These are phyloP conservation scores for Phylloscopus trochilus DNA, from an alignment of 2,113 vertebrate genomes.

Conservation along the genomic window DNA sequence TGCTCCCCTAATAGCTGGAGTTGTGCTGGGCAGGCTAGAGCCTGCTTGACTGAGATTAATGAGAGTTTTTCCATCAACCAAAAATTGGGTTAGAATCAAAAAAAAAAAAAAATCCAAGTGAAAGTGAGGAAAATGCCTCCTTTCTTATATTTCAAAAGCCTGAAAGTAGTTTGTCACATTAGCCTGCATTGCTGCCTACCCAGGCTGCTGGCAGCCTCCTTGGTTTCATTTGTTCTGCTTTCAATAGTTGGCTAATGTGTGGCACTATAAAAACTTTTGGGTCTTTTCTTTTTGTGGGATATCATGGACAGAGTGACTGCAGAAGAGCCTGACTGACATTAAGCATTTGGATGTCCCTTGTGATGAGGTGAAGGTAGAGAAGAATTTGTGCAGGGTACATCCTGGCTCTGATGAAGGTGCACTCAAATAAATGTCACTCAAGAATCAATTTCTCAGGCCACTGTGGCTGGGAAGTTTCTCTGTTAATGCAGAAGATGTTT, in stretches of 20 bases:
- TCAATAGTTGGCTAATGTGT: background rate
- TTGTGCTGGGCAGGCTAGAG: background rate
- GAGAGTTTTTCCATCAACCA: background rate
- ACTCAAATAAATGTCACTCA: background rate
- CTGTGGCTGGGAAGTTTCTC: background rate
- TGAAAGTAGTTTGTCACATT: background rate
- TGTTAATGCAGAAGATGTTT: background rate
- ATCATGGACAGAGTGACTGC: background rate
- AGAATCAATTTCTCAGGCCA: background rate
- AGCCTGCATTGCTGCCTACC: background rate
- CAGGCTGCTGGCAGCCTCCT: background rate
- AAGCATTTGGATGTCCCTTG: background rate
- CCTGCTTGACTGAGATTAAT: background rate
- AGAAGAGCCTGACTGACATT: background rate
- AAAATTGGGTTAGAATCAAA: background rate
- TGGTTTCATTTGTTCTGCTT: background rate
- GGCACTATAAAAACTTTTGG: background rate
- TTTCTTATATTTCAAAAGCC: slow-evolving; percentile 11
- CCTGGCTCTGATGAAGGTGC: background rate
- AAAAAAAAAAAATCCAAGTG: background rate
- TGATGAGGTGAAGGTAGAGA: background rate
- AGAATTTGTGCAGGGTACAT: background rate
- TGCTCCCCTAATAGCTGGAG: background rate
- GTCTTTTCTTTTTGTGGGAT: background rate
- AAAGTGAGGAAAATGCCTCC: background rate